A percentile compares a stretch with the other conserved stretches of the same genome.
phyloP scores from a whole-genome alignment of 2,888 invertebrate species.

The Leptinotarsa juncta region DNA sequence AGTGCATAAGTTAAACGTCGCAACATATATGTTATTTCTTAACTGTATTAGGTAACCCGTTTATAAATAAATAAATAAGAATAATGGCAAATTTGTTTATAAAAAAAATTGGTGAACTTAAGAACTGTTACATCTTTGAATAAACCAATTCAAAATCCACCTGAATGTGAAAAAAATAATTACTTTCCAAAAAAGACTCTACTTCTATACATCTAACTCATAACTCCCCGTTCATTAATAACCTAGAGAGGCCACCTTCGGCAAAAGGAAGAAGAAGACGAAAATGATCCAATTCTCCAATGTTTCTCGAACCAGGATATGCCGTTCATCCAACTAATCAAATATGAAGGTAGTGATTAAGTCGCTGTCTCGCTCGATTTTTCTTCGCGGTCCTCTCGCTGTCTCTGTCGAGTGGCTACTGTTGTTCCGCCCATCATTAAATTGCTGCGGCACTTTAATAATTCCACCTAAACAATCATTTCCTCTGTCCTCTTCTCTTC shows the following conservation, averaged over 20 bases:
- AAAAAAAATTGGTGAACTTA: too few relatives aligned
- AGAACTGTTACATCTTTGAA: too few relatives aligned
- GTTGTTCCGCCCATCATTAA: constrained; percentile 63
- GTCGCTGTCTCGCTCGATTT: constrained; percentile 49
- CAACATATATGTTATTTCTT: too few relatives aligned
- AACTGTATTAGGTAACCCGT: too few relatives aligned
- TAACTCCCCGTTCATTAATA: background rate
- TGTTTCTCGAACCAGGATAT: constrained; percentile 43
- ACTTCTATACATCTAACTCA: background rate
- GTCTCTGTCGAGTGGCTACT: constrained; percentile 57
- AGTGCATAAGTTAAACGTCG: too few relatives aligned
- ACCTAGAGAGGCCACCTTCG: background rate
- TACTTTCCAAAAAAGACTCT: too few relatives aligned
- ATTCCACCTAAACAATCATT: constrained; percentile 63
- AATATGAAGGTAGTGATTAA: constrained; percentile 60
- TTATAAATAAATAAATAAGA: too few relatives aligned
- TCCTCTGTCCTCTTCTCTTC: constrained; percentile 31
- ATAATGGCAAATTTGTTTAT: too few relatives aligned
- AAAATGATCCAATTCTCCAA: constrained; percentile 16
- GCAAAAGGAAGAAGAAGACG: constrained; percentile 4
- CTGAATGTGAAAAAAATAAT: too few relatives aligned
- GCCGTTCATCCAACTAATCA: constrained; percentile 59
- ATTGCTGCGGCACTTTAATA: constrained; percentile 63
- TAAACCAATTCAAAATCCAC: too few relatives aligned
- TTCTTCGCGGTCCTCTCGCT: constrained; percentile 33